These are phyloP conservation scores for Leptobrachium ailaonicum DNA, from an alignment of 2,113 vertebrate genomes.

Conservation along the genomic window DNA sequence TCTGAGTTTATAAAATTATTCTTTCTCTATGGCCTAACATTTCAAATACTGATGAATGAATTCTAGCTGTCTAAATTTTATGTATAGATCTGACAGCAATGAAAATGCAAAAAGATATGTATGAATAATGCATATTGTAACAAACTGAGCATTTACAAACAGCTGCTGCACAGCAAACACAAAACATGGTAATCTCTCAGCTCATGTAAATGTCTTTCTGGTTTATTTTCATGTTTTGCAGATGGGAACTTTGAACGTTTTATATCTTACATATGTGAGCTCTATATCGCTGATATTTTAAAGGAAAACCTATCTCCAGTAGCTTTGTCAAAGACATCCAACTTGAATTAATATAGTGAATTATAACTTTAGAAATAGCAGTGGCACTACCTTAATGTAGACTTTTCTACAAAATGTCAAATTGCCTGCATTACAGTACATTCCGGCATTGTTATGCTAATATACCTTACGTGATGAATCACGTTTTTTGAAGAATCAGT, in stretches of 20 bases:
- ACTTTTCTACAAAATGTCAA: not conserved
- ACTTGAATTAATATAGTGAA: not conserved
- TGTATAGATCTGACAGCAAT: slow-evolving; percentile 29
- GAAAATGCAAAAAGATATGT: slow-evolving; percentile 14
- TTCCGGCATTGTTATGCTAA: not conserved
- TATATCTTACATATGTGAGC: slow-evolving; percentile 13
- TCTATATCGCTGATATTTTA: not conserved
- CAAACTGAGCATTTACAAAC: slow-evolving; percentile 13
- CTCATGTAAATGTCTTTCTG: slow-evolving; percentile 19
- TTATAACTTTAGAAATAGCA: not conserved
- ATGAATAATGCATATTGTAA: slow-evolving; percentile 44
- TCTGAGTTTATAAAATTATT: not conserved
- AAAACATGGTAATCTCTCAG: slow-evolving; percentile 32
- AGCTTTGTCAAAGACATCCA: not conserved
- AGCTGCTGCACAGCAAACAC: slow-evolving; percentile 26
- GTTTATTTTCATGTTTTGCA: slow-evolving; percentile 31
- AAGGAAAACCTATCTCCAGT: not conserved
- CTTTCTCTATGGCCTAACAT: slow-evolving; percentile 6
- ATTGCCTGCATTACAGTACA: not conserved
- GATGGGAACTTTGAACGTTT: slow-evolving; percentile 34
- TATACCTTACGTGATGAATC: not conserved
- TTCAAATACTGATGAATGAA: slow-evolving; percentile 31
- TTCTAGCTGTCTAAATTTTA: slow-evolving; percentile 20
- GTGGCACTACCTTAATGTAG: not conserved
- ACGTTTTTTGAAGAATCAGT: not conserved